Evolutionary conservation across 2,888 invertebrate genomes (phyloP), one percentile per base, ranked within the genome.

Genomic region (Meteorus cinctellus): DNA sequence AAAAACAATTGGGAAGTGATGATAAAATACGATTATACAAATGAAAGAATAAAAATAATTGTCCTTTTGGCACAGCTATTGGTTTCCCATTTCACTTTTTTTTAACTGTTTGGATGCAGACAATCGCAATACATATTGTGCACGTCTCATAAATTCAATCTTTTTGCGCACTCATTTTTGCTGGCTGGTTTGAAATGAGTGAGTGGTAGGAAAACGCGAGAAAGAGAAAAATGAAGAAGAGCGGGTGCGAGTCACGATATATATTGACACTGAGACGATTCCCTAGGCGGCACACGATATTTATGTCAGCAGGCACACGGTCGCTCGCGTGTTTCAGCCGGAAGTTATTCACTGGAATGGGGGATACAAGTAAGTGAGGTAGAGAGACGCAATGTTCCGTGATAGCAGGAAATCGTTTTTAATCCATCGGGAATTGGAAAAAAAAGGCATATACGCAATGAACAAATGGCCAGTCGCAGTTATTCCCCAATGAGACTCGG

Each of bases 381-480:
- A 19, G 6, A 55, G 65, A 65, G 76, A 55, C 65, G 70, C 72
- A 70, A 76, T 72, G 76, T 65, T 62, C 65, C 68, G 74, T 55
- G 76, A 78, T 78, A 74, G 76, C 74, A 60, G 74, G 67, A 76
- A 78, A 78, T 78, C 78, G 78, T 72, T 76, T 19, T 48, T 63
- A 63, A 72, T 72, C 72, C 72, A 72, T 72, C 31, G 72, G 72
- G 72, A 63, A 63, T 72, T 72, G 27, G 62, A 72, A 72, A 45
- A 72, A 60, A 10, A 72, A 36, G 29, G n/a, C 19, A 55, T 48
- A n/a, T 19, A 48, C 16, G 19, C 55, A 55, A 55, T 55, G 10
- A 55, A 55, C 55, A 55, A 55, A 72, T 63, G 63, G 63, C 72
- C 14, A 63, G 36, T 29, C 65, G n/a, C 31, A 65, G 41, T 41